Conservation (phyloP, 37 sponge, comb jelly and placozoan genomes). For the Ianthella basta region DNA sequence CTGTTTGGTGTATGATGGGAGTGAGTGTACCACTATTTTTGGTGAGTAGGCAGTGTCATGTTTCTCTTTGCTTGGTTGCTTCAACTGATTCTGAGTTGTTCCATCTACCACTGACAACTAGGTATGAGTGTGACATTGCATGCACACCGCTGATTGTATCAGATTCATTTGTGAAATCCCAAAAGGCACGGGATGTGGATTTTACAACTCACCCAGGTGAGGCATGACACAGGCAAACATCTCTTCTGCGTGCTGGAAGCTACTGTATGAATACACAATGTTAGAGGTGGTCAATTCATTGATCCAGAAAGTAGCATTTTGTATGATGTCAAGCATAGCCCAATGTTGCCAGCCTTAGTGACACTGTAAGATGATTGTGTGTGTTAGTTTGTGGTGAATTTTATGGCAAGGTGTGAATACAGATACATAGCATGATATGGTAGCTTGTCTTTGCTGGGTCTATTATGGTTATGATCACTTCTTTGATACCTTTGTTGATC, state of each 20-base stretch:
- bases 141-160: conserved; percentile 96
- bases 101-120: background rate
- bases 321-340: too few relatives aligned
- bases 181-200: conserved; percentile 83
- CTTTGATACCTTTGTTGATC: too few relatives aligned
- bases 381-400: too few relatives aligned
- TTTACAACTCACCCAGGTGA: conserved; percentile 81
- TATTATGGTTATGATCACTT: too few relatives aligned
- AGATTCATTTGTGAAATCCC: conserved; percentile 85
- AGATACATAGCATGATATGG: too few relatives aligned
- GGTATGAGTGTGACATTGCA: conserved; percentile 87
- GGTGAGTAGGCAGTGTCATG: conserved; percentile 58
- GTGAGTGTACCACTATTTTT: conserved; percentile 64
- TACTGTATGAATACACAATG: background rate
- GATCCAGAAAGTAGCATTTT: too few relatives aligned
- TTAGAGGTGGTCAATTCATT: too few relatives aligned
- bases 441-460: too few relatives aligned
- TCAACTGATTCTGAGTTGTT: background rate
- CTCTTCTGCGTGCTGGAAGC: background rate
- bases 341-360: too few relatives aligned
- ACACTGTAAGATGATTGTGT: too few relatives aligned
- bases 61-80: background rate
- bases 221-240: background rate
- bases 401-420: too few relatives aligned
- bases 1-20: too few relatives aligned